Evolutionary conservation across 2,888 invertebrate species (phyloP).

Genomic region (Noctua comes): DNA sequence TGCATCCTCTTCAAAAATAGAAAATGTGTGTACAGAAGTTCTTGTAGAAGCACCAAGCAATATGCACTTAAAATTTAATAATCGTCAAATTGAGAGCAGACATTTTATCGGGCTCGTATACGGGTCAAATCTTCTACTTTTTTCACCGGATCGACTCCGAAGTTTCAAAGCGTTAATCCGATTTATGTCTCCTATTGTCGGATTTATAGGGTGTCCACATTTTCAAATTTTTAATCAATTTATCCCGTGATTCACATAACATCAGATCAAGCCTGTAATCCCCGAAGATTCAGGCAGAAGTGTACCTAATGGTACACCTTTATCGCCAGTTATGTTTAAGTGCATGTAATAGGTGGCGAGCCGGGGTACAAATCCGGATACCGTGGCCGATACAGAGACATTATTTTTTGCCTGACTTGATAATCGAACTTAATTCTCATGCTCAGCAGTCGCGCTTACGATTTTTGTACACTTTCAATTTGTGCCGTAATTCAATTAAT

Average conservation of each 20-base stretch:
- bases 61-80: conserved; percentile 38
- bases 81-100: conserved; percentile 13
- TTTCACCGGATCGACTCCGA: conserved; percentile 54
- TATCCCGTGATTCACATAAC: neutral
- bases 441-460: neutral
- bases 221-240: conserved; percentile 9
- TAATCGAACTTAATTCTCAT: neutral
- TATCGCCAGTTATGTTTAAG: neutral
- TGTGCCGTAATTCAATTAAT: conserved; percentile 37
- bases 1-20: neutral
- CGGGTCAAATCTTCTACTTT: conserved; percentile 44
- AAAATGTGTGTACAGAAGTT: neutral
- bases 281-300: neutral
- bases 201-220: conserved; percentile 57
- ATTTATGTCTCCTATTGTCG: conserved; percentile 68
- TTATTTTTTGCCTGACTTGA: neutral
- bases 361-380: neutral
- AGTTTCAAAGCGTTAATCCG: conserved; percentile 70
- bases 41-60: neutral
- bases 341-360: neutral
- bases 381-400: neutral
- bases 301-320: neutral
- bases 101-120: conserved; percentile 27
- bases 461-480: conserved; percentile 6
- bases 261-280: neutral